Percentiles rank a stretch among this genome's conserved stretches.
These are phyloP conservation scores for Bombycilla garrulus DNA, from an alignment of 2,113 vertebrate genomes.

Conservation along the genomic window DNA sequence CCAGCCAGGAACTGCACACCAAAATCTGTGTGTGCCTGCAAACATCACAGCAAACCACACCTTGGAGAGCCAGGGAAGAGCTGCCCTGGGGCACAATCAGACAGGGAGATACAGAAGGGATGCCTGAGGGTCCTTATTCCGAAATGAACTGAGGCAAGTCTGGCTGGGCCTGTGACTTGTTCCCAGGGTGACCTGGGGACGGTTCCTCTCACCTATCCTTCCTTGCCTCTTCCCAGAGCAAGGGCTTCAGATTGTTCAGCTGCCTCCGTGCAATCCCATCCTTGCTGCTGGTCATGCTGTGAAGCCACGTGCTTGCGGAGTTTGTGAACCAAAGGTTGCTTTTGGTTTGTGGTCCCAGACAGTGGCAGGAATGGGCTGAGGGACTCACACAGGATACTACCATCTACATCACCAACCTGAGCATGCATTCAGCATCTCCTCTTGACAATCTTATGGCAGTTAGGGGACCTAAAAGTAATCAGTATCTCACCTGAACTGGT, in stretches of 20 bases:
- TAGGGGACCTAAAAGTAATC: neutral
- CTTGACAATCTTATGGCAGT: neutral
- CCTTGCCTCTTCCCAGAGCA: neutral
- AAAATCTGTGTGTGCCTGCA: neutral
- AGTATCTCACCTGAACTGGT: neutral
- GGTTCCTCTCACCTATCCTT: neutral
- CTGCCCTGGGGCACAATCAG: neutral
- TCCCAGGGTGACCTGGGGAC: neutral
- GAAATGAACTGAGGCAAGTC: neutral
- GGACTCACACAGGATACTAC: neutral
- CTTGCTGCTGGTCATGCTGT: neutral
- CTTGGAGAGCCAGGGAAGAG: neutral
- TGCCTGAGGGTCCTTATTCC: neutral
- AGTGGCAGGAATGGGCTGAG: neutral
- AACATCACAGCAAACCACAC: neutral
- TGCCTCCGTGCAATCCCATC: fast-evolving
- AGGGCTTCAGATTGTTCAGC: neutral
- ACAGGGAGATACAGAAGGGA: neutral
- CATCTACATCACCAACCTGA: neutral
- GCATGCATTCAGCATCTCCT: neutral
- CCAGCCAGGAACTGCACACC: neutral
- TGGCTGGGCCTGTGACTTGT: neutral
- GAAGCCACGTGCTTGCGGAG: neutral
- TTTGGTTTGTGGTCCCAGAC: neutral
- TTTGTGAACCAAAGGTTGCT: neutral